A percentile compares a stretch with the other conserved stretches of the same genome.
phyloP scores from a whole-genome alignment of 2,797 vertebrate genomes.

The Dryobates pubescens region DNA sequence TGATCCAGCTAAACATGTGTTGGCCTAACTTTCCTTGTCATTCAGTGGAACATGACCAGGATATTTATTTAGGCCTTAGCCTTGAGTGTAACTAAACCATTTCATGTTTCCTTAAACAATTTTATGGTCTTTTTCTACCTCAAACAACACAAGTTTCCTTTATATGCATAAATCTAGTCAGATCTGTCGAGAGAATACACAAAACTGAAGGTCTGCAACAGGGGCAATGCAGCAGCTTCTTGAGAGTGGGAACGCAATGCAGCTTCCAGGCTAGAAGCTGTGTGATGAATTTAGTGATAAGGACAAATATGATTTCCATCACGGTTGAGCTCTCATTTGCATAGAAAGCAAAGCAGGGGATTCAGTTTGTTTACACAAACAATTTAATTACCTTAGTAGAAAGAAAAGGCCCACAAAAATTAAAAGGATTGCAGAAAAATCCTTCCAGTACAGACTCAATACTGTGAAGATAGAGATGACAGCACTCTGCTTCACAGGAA shows the following conservation, averaged over 20 bases:
- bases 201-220: neutral
- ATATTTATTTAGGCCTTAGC: neutral
- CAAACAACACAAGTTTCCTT: neutral
- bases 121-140: neutral
- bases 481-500: neutral
- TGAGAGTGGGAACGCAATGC: neutral
- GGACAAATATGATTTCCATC: neutral
- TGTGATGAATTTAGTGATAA: neutral
- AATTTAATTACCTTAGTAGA: neutral
- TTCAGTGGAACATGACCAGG: rapidly evolving
- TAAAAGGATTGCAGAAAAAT: neutral
- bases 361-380: neutral
- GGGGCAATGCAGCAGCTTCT: neutral
- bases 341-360: neutral
- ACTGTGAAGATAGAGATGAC: neutral
- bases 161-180: neutral
- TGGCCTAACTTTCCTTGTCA: neutral
- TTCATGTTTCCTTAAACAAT: neutral
- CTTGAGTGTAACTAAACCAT: neutral
- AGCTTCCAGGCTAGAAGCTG: neutral
- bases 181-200: neutral
- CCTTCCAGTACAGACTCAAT: neutral
- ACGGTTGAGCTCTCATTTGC: neutral
- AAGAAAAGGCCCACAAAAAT: neutral
- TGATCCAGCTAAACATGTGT: neutral